Evolutionary conservation across 2,888 invertebrate species (phyloP).

Genomic region (Pterobdella sp.): DNA sequence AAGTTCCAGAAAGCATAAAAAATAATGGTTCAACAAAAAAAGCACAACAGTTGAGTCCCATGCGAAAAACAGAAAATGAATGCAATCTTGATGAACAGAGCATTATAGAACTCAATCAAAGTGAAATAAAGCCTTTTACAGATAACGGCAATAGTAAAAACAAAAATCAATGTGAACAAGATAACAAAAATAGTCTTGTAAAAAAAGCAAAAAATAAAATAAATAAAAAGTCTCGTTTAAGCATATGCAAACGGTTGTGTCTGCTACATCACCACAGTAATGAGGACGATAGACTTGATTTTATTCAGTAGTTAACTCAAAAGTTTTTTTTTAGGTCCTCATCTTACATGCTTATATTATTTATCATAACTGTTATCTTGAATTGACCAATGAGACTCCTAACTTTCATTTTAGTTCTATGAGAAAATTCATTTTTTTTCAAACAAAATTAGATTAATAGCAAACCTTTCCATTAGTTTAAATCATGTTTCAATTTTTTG

Average conservation of each 20-base stretch:
- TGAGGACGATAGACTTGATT: not conserved
- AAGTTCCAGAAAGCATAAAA: not conserved
- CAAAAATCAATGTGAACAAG: not conserved
- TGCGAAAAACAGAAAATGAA: constrained; percentile 12
- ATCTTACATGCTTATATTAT: too few species aligned
- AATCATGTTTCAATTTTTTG: too few species aligned
- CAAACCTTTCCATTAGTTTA: too few species aligned
- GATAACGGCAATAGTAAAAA: not conserved
- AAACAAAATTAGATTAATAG: too few species aligned
- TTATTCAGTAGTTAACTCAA: too few species aligned
- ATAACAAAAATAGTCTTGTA: not conserved
- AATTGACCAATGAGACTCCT: too few species aligned
- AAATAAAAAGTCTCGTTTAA: not conserved
- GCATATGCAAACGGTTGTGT: constrained; percentile 10
- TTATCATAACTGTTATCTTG: too few species aligned
- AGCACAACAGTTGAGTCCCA: not conserved
- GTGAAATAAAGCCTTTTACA: constrained; percentile 4
- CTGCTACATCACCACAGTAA: not conserved
- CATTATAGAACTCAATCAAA: too few species aligned
- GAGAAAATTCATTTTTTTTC: too few species aligned
- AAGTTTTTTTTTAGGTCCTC: too few species aligned
- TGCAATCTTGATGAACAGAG: too few species aligned
- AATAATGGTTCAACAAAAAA: not conserved
- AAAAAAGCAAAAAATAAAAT: not conserved
- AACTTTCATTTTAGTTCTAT: too few species aligned